Evolutionary conservation across 2,888 invertebrate genomes (phyloP), one percentile per base, ranked within the genome.

Genomic region (Cephonodes hylas): DNA sequence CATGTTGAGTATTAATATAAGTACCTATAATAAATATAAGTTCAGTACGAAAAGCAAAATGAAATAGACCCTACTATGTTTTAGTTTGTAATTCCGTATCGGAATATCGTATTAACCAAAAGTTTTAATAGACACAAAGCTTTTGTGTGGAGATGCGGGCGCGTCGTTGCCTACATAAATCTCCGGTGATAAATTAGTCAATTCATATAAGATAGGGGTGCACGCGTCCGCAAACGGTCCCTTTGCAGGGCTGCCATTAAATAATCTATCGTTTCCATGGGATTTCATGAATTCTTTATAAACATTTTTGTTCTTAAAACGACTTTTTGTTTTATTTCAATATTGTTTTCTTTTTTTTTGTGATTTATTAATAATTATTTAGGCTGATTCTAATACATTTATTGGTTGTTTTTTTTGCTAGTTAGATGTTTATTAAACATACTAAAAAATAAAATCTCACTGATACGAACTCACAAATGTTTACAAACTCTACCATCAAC

Each of bases 101-200:
- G 10, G 18, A 13, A 18, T 27, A 53, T 53, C 18, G 7, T 31
- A 20, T 53, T 53, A 53, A 13, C 27, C 53, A 53, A 27, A 53
- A 53, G 15, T 53, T 53, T 18, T 31, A 31, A 18, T 53, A 10
- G 45, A 10, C 23, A 48, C 48, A 53, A 53, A 53, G 53, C 53
- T 53, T 53, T 53, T 53, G 27, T 31, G 18, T 53, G 31, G 27
- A 53, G 77, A 86, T 85, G 83, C 87, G 84, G 84, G 85, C 71
- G 78, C 79, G 83, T 83, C 83, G 77, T 74, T 81, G 77, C 73
- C 74, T 79, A 81, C 75, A 86, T 86, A 86, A 87, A 86, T 86
- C 84, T 85, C 74, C 66, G 71, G 79, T 82, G 85, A 86, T 86
- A 85, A 86, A 87, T 87, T 86, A 85, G 84, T 80, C 83, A 80